Evolutionary conservation across 2,888 invertebrate species (phyloP), one percentile per base, ranked within the genome.

Genomic region (Nysson spinosus): DNA sequence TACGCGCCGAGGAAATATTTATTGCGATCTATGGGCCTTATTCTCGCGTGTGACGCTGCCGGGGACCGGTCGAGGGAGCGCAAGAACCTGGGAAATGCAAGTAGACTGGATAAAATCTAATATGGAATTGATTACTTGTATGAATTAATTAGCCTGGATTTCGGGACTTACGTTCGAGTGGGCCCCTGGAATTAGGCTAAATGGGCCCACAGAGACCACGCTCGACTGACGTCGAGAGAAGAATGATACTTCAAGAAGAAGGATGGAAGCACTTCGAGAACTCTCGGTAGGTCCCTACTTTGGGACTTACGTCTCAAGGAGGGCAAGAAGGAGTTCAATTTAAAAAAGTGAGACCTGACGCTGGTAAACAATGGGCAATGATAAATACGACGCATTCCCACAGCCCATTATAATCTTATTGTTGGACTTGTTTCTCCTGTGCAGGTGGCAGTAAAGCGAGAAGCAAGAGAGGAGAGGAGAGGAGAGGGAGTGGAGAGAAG

Each of bases 401-500:
- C 74, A 54, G 81, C 74, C 81, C 83, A 80, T 84, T 84, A 84
- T 83, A 80, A 83, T 83, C 83, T 84, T 80, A 84, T 84, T 83
- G 83, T 83, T 84, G 79, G 77, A 77, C 76, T 82, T 78, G 83
- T 82, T 84, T 79, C 72, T 79, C 76, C 68, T 76, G 72, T 69
- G 78, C 80, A 83, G 82, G 82, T 81, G 79, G 82, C 75, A 75
- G 76, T 69, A 75, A 69, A 40, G 30, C 26, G 35, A 60, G 60
- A 61, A 50, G 43, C 49, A 37, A 16, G 32, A 17, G 34, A 50
- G 20, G 32, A 20, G 54, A 37, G n/a, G 30, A 39, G 42, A 39
- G 44, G 64, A 71, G 35, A 16, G 0, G 17, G 19, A 11, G 28
- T 28, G 47, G 12, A 20, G 54, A 16, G 34, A 37, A 24, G 49